Percentiles rank a stretch among this genome's conserved stretches.
Conservation (phyloP, 2,797 vertebrate species). For the Danio tinwini region DNA sequence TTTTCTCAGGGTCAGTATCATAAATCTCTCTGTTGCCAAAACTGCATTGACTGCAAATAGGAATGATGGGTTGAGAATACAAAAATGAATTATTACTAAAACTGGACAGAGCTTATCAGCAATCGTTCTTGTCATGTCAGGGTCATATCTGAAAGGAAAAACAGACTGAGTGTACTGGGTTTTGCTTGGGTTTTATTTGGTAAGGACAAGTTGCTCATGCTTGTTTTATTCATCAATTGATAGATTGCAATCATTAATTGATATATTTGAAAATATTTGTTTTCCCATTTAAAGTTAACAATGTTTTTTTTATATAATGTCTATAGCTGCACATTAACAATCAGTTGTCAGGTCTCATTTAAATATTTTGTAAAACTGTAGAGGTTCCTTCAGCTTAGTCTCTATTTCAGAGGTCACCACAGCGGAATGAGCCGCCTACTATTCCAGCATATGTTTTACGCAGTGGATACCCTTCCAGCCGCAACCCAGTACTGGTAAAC, state of each 20-base stretch:
- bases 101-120: neutral
- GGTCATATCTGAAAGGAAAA: conserved; percentile 10
- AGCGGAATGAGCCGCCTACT: too few relatives aligned
- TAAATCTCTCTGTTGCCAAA: conserved; percentile 25
- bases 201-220: neutral
- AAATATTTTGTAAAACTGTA: too few relatives aligned
- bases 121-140: conserved; percentile 23
- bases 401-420: too few relatives aligned
- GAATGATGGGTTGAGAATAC: conserved; percentile 16
- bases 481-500: too few relatives aligned
- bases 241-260: neutral
- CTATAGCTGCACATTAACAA: too few relatives aligned
- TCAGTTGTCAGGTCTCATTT: too few relatives aligned
- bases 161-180: neutral
- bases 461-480: too few relatives aligned
- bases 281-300: neutral
- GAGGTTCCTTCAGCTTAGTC: too few relatives aligned
- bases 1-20: conserved; percentile 6
- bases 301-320: neutral
- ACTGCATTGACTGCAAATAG: conserved; percentile 28
- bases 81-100: conserved; percentile 18
- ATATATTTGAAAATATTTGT: neutral
- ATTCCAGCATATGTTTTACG: too few relatives aligned
- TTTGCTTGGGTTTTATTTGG: neutral
- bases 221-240: neutral